These are phyloP conservation scores for Linnaemya vulpina DNA, from an alignment of 2,888 invertebrate species.

Conservation along the genomic window DNA sequence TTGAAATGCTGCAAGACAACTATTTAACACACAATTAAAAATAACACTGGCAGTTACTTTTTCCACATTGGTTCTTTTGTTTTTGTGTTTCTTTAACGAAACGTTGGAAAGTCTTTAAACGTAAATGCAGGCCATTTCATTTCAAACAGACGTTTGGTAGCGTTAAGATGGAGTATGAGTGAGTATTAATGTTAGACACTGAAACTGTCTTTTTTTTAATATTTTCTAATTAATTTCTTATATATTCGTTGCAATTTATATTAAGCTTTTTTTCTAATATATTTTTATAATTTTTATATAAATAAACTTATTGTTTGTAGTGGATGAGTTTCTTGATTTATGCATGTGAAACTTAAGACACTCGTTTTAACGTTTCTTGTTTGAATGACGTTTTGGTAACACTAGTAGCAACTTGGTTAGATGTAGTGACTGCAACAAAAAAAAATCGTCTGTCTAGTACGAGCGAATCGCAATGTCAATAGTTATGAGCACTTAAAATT, in stretches of 20 bases:
- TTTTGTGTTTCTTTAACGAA: neutral
- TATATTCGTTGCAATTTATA: constrained; percentile 19
- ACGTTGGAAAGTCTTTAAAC: constrained; percentile 24
- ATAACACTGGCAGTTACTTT: constrained; percentile 10
- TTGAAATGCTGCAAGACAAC: constrained; percentile 56
- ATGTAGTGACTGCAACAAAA: constrained; percentile 14
- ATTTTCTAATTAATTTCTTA: constrained; percentile 26
- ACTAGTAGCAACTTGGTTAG: constrained; percentile 56
- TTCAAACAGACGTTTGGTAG: neutral
- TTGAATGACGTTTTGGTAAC: constrained; percentile 64
- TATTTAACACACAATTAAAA: constrained; percentile 59
- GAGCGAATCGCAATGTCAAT: constrained; percentile 64
- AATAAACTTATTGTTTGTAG: neutral
- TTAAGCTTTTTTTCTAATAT: constrained; percentile 1
- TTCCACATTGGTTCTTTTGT: neutral
- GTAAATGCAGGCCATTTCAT: constrained; percentile 44
- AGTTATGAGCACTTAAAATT: constrained; percentile 64
- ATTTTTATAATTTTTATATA: neutral
- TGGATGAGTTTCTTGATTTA: constrained; percentile 31
- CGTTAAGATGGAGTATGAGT: constrained; percentile 19
- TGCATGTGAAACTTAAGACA: constrained; percentile 43
- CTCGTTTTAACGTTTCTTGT: constrained; percentile 1
- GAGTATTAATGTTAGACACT: constrained; percentile 41
- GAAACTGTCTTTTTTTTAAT: constrained; percentile 19
- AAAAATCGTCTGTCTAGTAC: constrained; percentile 5